phyloP scores from a whole-genome alignment of 2,888 invertebrate species.

The Andrena fulva region DNA sequence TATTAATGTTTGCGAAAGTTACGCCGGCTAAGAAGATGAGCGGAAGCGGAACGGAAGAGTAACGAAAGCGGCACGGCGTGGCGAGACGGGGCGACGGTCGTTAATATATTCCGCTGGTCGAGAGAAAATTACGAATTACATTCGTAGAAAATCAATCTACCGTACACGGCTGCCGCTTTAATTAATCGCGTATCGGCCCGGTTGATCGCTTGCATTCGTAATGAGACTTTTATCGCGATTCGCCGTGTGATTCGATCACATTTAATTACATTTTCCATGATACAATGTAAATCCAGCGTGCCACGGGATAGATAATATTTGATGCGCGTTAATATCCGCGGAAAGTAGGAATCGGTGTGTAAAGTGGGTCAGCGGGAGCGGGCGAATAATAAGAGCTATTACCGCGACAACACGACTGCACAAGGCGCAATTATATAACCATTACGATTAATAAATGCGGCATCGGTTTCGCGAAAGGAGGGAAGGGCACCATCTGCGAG shows the following conservation, averaged over 20 bases:
- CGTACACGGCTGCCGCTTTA: constrained; percentile 34
- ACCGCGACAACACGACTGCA: constrained; percentile 21
- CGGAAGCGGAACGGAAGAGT: neutral
- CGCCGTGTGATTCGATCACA: constrained; percentile 48
- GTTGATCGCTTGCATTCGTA: constrained; percentile 20
- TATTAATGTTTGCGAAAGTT: constrained; percentile 55
- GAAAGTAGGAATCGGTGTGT: constrained; percentile 24
- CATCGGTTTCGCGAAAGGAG: constrained; percentile 36
- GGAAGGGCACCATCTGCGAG: constrained; percentile 47
- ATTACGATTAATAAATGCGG: constrained; percentile 64
- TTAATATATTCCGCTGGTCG: constrained; percentile 37
- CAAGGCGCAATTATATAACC: constrained; percentile 57
- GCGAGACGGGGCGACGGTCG: neutral
- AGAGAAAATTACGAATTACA: constrained; percentile 40
- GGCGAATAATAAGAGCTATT: constrained; percentile 40
- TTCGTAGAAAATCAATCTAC: constrained; percentile 10
- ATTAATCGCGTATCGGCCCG: constrained; percentile 50
- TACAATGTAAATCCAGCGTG: constrained; percentile 23
- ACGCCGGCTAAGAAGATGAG: constrained; percentile 1
- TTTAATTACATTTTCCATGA: neutral
- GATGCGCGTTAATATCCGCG: constrained; percentile 33
- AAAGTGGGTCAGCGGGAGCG: constrained; percentile 27
- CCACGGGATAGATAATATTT: constrained; percentile 37
- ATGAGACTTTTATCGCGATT: constrained; percentile 45
- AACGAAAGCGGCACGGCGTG: neutral